Conservation (phyloP, 2,888 invertebrate species). For the Periphyllus acericola region DNA sequence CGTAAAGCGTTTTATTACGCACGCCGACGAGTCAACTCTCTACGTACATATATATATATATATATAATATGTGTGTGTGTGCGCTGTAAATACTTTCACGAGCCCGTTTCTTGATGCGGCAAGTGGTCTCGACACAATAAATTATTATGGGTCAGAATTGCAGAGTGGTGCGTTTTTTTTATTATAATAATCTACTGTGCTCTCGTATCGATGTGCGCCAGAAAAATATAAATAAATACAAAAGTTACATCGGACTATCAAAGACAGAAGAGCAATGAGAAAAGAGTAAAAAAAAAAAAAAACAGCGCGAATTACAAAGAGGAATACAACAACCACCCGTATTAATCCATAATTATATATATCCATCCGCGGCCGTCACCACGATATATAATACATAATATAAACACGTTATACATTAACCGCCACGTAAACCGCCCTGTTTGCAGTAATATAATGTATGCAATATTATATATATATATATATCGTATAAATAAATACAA, state of each 20-base stretch:
- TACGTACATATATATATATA: not conserved
- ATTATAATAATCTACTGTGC: conserved; percentile 1
- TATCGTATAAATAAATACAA: not conserved
- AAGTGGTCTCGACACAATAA: not conserved
- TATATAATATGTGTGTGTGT: not conserved
- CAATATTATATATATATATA: not conserved
- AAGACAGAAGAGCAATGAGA: not conserved
- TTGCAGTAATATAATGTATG: not conserved
- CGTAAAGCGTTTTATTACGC: conserved; percentile 1
- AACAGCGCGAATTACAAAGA: conserved; percentile 54
- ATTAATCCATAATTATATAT: too few species aligned
- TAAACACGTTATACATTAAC: not conserved
- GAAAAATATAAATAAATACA: not conserved
- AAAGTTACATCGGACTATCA: not conserved
- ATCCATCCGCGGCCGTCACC: conserved; percentile 43
- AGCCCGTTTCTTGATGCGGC: not conserved
- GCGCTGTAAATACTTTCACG: too few species aligned
- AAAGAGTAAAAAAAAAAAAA: not conserved
- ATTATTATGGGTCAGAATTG: conserved; percentile 28
- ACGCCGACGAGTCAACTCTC: not conserved
- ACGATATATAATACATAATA: not conserved
- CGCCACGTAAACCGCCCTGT: not conserved
- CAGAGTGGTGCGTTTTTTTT: conserved; percentile 20
- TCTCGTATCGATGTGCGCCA: not conserved
- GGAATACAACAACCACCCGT: conserved; percentile 65